Base-by-base conservation (phyloP, 2,113 vertebrate species). In the Agapornis roseicollis region DNA sequence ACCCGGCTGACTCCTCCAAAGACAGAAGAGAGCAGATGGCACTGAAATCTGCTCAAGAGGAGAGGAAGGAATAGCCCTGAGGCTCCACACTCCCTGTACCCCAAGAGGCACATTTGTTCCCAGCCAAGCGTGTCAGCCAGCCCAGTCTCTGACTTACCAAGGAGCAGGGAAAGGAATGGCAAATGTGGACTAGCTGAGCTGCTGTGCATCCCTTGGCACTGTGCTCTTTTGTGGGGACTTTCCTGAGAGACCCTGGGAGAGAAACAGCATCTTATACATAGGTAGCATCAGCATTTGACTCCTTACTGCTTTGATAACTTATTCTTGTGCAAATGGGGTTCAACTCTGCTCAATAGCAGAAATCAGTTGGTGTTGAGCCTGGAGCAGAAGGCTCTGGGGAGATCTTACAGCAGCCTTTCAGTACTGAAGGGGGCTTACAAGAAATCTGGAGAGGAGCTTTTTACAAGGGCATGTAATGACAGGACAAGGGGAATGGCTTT, bases 21-120 rank as follows among this genome's bases (percentile, higher is more conserved):
- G 84, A 91, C 89, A 90, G 88, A 61, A 87, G 63, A 31, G 47
- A 95, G 88, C 94, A 97, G 96, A 97, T 93, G 96, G 91, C 1
- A 0, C 70, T 80, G 68, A 96, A 96, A 95, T 96, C 94, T 93
- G 94, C 60, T 86, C 94, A 90, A 71, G 79, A 94, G 74, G 56
- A 94, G 55, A 69, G 73, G 74, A 95, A 96, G 70, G 37, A 97
- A 95, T 73, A 90, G 89, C 96, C 96, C 74, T 0, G 5, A 93
- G 94, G 97, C 92, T 93, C 88, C 0, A 55, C 61, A 87, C 74
- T 63, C 92, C 44, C 47, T 85, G 69, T 80, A 90, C 77, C 96
- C 84, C 8, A 1, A 93, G 81, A 94, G 49, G 58, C 42, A 93
- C 86, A 79, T 92, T 94, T 82, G 91, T 94, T 64, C 66, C 39